Evolutionary conservation across 2,113 vertebrate species (phyloP), one percentile per base, ranked within the genome.

Genomic region (Lichenostomus cassidix): DNA sequence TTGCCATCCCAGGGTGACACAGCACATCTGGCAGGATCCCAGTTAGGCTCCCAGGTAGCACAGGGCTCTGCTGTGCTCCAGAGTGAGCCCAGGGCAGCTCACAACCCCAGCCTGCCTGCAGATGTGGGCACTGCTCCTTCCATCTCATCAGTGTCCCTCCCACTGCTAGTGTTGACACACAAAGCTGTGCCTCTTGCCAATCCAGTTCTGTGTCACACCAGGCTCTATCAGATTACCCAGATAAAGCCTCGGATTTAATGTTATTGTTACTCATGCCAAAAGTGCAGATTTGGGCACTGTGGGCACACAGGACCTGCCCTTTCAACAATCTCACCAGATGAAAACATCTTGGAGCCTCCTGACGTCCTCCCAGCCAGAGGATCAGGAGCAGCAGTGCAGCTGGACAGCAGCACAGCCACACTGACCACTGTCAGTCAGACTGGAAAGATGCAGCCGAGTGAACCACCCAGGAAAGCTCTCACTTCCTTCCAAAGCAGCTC

Each of bases 121-220:
- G 68, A 39, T 33, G 75, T n/a, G 79, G 58, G 55, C 33, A 42
- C 4, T 10, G 64, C 87, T 91, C 77, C 47, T 84, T 55, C 20
- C 93, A 95, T 4, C 35, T 16, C 91, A 16, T 5, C 75, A 49
- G 86, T 28, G 64, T 95, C 56, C 65, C 87, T 96, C 92, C 96
- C 87, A 37, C 49, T 8, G 20, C 0, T 27, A 42, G 65, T 76
- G 80, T 15, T 81, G 93, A 47, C 95, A 93, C 76, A 82, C 89
- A 33, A 21, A 92, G 93, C 89, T 90, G 71, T 52, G 80, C 81
- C 93, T 78, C 91, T 8, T 78, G 80, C 91, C 77, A 8, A 91
- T 67, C 91, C 95, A 96, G 93, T 70, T 96, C 77, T 11, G 46
- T 58, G 77, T 59, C 89, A 91, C 73, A 65, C 28, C 39, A 19